Evolutionary conservation across 2,888 invertebrate genomes (phyloP).

Genomic region (Drosophila nr. medialis): DNA sequence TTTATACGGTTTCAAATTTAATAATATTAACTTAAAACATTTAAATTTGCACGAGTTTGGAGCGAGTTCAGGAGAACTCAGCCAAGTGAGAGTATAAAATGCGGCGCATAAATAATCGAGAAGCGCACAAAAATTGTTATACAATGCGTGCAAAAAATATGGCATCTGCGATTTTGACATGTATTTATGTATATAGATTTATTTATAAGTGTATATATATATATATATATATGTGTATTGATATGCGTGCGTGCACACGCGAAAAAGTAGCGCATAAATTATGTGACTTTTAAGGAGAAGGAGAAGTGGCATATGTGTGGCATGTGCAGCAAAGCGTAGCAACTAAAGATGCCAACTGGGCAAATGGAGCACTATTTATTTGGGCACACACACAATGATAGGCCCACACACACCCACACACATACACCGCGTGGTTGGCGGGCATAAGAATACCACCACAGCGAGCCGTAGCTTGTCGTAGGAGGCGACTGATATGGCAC

Average conservation of each 20-base stretch:
- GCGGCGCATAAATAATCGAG: conserved; percentile 12
- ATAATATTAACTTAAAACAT: not conserved
- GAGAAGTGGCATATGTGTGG: conserved; percentile 12
- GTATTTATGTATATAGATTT: conserved; percentile 15
- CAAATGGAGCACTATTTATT: conserved; percentile 68
- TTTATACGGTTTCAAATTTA: not conserved
- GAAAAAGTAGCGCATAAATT: conserved; percentile 63
- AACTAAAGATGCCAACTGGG: conserved; percentile 38
- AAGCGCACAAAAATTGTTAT: conserved; percentile 45
- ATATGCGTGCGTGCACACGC: conserved; percentile 34
- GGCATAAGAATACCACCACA: no score
- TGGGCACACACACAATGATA: conserved; percentile 7
- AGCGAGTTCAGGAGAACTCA: not conserved
- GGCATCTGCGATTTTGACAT: conserved; percentile 65
- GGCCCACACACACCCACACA: conserved; percentile 1
- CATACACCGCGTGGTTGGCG: no score
- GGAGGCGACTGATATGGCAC: no score
- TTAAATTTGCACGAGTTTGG: not conserved
- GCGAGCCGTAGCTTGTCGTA: no score
- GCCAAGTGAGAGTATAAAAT: conserved; percentile 19
- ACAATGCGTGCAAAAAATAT: conserved; percentile 67
- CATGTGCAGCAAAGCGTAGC: conserved; percentile 68
- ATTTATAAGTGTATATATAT: conserved; percentile 1
- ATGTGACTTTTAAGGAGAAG: conserved; percentile 35
- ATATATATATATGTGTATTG: not conserved